A percentile compares a stretch with the other conserved stretches of the same genome.
phyloP scores from a whole-genome alignment of 2,113 vertebrate species.

The Brachypodius melanocephalos region DNA sequence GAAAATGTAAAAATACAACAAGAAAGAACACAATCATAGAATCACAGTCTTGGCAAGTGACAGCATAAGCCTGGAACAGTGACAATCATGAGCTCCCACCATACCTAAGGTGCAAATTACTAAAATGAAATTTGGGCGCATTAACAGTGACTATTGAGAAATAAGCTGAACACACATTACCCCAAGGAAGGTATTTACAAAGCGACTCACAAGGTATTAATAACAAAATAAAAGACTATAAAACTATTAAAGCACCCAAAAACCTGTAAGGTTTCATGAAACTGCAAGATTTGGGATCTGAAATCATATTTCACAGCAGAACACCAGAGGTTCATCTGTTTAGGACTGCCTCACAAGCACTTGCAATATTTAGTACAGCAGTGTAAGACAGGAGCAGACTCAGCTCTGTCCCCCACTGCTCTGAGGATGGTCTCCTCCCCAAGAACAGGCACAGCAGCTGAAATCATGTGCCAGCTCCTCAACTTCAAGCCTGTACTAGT shows the following conservation, averaged over 20 bases:
- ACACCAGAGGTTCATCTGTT: background rate
- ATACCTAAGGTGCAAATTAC: background rate
- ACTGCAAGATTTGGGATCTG: background rate
- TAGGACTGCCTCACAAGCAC: background rate
- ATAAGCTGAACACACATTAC: background rate
- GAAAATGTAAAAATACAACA: background rate
- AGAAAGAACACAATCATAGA: background rate
- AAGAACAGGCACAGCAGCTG: background rate
- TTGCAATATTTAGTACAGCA: background rate
- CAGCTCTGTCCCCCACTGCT: too few species aligned
- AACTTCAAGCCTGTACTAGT: background rate
- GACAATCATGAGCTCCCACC: background rate
- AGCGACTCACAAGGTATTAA: background rate
- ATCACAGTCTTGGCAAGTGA: background rate
- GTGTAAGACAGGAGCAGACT: rapidly evolving
- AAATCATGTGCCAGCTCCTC: background rate
- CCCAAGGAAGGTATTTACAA: background rate
- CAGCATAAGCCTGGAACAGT: background rate
- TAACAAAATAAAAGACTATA: background rate
- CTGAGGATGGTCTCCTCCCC: background rate
- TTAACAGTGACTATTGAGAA: background rate
- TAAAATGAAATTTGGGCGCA: background rate
- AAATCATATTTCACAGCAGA: background rate
- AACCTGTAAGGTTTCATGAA: background rate
- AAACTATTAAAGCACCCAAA: background rate